These are phyloP conservation scores for Peromyscus californicus DNA, from an alignment of 2,113 vertebrate genomes.

Conservation along the genomic window DNA sequence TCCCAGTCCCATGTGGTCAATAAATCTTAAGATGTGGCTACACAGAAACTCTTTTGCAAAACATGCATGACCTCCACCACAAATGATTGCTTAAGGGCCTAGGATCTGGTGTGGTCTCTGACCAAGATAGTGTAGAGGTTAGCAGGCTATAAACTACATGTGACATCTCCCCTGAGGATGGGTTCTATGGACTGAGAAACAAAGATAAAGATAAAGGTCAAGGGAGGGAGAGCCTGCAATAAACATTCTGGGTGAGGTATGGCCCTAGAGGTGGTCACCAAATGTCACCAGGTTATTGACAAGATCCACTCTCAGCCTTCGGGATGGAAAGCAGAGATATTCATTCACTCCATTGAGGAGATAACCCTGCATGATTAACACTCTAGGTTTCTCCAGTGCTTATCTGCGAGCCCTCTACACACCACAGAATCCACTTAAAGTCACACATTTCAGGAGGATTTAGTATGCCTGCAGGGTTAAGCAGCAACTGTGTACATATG, in stretches of 20 bases:
- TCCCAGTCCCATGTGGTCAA: neutral
- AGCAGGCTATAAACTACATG: neutral
- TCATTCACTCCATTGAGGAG: neutral
- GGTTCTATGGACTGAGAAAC: neutral
- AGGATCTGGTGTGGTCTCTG: neutral
- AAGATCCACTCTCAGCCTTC: neutral
- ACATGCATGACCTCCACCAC: neutral
- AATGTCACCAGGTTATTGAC: neutral
- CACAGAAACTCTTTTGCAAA: neutral
- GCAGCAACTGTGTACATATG: neutral
- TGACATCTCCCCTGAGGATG: neutral
- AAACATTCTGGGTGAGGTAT: neutral
- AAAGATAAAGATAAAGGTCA: neutral
- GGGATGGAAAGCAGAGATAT: neutral
- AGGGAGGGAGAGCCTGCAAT: neutral
- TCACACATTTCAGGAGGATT: neutral
- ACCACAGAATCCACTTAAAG: neutral
- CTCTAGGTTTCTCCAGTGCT: neutral
- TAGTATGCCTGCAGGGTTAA: no score
- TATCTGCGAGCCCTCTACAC: neutral
- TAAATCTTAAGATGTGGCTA: neutral
- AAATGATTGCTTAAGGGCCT: neutral
- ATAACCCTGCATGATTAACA: neutral
- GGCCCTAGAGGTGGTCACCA: neutral
- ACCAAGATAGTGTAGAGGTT: neutral